Conservation (phyloP, 23 tunicate genomes). For the Clavelina lepadiformis region DNA sequence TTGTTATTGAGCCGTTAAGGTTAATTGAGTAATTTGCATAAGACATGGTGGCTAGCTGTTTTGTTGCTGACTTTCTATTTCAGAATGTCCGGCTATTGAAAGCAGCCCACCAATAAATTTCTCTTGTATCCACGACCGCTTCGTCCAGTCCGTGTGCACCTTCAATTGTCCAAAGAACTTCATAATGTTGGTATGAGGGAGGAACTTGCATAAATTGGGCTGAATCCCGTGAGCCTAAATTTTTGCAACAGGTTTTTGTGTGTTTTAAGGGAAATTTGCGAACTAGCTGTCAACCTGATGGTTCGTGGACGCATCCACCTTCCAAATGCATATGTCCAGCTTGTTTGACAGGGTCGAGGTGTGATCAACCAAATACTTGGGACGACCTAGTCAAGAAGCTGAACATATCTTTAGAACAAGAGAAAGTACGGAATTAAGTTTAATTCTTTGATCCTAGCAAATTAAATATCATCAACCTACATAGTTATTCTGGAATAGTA, state of each 20-base stretch:
- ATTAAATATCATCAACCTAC: too few relatives aligned
- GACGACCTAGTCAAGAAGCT: background rate
- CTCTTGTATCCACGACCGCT: conserved; percentile 5
- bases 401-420: background rate
- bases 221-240: background rate
- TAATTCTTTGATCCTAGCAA: too few relatives aligned
- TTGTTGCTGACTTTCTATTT: too few relatives aligned
- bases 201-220: background rate
- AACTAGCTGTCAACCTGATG: background rate
- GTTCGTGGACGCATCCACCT: conserved; percentile 1
- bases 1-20: too few relatives aligned
- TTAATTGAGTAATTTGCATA: too few relatives aligned
- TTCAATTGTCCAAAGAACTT: conserved; percentile 6
- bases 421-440: background rate
- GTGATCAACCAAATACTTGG: conserved; percentile 14
- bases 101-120: background rate
- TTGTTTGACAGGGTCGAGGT: conserved; percentile 5
- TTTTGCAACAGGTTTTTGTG: background rate
- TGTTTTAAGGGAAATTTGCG: conserved; percentile 8
- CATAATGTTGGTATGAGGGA: conserved; percentile 12
- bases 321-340: conserved; percentile 15
- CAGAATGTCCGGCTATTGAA: conserved; percentile 17
- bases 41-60: too few relatives aligned
- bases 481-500: too few relatives aligned
- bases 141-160: conserved; percentile 12